These are phyloP conservation scores for Parazoanthus atlanticus DNA, from an alignment of 92 coral and sea anemone species.

Conservation along the genomic window DNA sequence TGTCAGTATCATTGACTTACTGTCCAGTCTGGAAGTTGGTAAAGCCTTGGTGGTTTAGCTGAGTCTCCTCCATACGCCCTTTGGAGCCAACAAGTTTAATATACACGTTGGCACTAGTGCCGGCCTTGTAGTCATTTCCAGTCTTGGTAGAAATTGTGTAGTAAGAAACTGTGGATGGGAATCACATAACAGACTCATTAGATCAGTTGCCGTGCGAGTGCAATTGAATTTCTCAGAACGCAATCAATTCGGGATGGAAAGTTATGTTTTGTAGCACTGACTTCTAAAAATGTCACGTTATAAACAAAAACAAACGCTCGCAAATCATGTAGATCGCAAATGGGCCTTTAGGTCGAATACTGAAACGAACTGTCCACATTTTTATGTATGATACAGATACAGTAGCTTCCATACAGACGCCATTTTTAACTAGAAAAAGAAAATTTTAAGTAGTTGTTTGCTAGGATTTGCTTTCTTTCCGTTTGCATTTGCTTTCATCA, in stretches of 20 bases:
- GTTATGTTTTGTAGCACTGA: neutral
- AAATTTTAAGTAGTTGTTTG: no score
- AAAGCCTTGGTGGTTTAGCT: slow-evolving; percentile 67
- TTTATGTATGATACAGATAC: no score
- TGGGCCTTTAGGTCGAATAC: no score
- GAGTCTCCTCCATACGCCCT: slow-evolving; percentile 74
- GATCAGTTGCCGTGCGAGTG: slow-evolving; percentile 39
- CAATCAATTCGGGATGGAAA: neutral
- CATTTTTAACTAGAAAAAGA: no score
- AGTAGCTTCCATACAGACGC: no score
- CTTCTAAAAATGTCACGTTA: neutral
- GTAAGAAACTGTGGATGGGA: slow-evolving; percentile 62
- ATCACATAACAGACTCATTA: neutral
- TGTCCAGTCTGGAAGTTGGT: slow-evolving; percentile 84
- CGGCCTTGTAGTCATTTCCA: slow-evolving; percentile 73
- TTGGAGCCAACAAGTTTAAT: slow-evolving; percentile 78
- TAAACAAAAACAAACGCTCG: neutral
- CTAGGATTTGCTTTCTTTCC: no score
- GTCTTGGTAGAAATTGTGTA: slow-evolving; percentile 82
- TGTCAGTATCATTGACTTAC: slow-evolving; percentile 56
- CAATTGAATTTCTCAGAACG: slow-evolving; percentile 15
- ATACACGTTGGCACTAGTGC: slow-evolving; percentile 82
- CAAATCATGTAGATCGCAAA: no score
- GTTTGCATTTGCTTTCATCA: no score
- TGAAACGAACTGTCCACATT: no score